Evolutionary conservation across 2,113 vertebrate species (phyloP).

Genomic region (Macrotus californicus): DNA sequence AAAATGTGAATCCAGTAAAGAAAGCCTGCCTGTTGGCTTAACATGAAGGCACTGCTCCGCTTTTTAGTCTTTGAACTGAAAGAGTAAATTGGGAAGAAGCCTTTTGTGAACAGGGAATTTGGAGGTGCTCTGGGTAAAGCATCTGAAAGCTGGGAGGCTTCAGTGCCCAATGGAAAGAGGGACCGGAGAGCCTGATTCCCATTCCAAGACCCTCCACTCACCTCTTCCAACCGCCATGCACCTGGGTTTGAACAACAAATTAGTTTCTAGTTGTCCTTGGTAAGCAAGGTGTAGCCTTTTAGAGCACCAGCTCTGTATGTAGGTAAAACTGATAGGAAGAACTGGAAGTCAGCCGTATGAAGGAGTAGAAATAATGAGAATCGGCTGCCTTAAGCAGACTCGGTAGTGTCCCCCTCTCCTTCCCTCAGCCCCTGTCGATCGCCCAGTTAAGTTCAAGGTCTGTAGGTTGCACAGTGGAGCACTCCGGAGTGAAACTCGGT

Average conservation of each 20-base stretch:
- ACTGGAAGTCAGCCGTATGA: not conserved
- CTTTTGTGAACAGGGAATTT: not conserved
- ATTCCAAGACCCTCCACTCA: not conserved
- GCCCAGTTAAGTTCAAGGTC: not conserved
- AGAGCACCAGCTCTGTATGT: not conserved
- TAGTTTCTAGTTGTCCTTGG: not conserved
- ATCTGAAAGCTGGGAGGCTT: not conserved
- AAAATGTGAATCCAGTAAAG: not conserved
- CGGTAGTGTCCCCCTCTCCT: rapidly evolving
- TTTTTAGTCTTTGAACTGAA: not conserved
- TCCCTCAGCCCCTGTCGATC: too few species aligned
- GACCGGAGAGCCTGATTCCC: not conserved
- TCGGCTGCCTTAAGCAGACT: not conserved
- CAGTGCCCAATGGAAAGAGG: too few species aligned
- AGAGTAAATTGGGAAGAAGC: not conserved
- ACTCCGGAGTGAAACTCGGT: not conserved
- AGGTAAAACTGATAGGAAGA: not conserved
- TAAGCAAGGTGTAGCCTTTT: not conserved
- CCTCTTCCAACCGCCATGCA: not conserved
- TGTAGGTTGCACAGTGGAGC: not conserved
- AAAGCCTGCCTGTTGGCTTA: not conserved
- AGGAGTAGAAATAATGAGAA: not conserved
- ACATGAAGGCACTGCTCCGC: not conserved
- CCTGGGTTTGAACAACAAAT: not conserved
- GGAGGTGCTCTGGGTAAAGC: not conserved